Conservation (phyloP, 2,888 invertebrate genomes). For the Leptinotarsa tumamoca region DNA sequence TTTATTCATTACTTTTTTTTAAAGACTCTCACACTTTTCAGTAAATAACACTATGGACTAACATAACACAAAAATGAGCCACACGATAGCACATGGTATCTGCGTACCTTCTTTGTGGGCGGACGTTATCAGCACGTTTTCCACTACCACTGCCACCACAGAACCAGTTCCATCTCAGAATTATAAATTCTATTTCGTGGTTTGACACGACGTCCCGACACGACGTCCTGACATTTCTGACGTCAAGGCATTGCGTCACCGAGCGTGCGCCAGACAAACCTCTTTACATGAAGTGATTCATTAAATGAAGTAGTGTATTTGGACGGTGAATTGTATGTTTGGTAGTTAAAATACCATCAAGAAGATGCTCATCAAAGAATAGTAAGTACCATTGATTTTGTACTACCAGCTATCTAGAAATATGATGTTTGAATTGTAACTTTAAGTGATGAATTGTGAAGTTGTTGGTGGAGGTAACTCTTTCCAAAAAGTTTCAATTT, state of each 20-base stretch:
- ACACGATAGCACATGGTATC: too few species aligned
- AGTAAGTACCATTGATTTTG: conserved; percentile 69
- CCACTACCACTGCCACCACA: too few species aligned
- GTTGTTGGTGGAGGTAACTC: conserved; percentile 34
- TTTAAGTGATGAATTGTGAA: conserved; percentile 9
- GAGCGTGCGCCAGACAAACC: conserved; percentile 72
- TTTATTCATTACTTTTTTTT: too few species aligned
- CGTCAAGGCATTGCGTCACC: conserved; percentile 76
- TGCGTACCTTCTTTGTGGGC: too few species aligned
- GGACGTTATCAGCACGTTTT: too few species aligned
- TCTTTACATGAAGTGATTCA: conserved; percentile 66
- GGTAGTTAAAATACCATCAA: conserved; percentile 49
- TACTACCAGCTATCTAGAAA: not conserved
- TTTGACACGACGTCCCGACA: not conserved
- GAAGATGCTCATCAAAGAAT: conserved; percentile 80
- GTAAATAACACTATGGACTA: too few species aligned
- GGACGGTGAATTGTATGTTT: conserved; percentile 57
- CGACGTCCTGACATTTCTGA: conserved; percentile 58
- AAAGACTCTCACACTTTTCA: too few species aligned
- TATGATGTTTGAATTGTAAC: not conserved
- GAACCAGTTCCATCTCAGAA: too few species aligned
- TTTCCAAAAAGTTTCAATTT: conserved; percentile 36
- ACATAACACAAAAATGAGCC: too few species aligned
- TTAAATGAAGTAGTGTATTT: conserved; percentile 56
- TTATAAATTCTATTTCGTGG: too few species aligned